Evolutionary conservation across 2,113 vertebrate species (phyloP), one percentile per base, ranked within the genome.

Genomic region (Crotophaga sulcirostris): DNA sequence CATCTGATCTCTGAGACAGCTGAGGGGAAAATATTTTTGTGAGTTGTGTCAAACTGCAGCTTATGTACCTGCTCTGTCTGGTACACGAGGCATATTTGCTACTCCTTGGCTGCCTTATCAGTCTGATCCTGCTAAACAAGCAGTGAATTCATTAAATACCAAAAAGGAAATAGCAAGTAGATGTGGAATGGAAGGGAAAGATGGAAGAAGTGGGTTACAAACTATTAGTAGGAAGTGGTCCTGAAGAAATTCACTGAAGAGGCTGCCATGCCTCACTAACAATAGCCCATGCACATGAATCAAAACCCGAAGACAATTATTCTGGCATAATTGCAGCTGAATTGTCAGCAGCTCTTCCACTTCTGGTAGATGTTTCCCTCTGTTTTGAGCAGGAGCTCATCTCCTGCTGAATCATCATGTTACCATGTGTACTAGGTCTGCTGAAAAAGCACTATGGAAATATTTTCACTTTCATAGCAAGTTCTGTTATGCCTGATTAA

Each of bases 381-480:
- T 79, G 38, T 68, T 91, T 34, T 38, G 62, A 83, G 82, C 54
- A 60, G 87, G 70, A 83, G 45, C 85, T 92, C 19, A 24, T 92
- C 36, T 88, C 31, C 16, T 89, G 63, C 85, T 93, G 79, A 88
- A 31, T 96, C 88, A 67, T 63, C 51, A 28, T 34, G 55, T 67
- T 90, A 33, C 59, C 16, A 1, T 86, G 74, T 73, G 58, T 93
- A 6, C 36, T 40, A 59, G 33, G 52, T 55, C 60, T 92, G 89
- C 86, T 85, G 79, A 77, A 80, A 92, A 88, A 86, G 86, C 92
- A 89, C 42, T 89, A 6, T 83, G 69, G 95, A 93, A 94, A 74
- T 90, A 63, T 84, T 88, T 90, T 63, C 42, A 52, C 60, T 90
- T 88, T 21, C 31, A 6, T 63, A 77, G 63, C 75, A 73, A 62